phyloP scores from a whole-genome alignment of 2,888 invertebrate species.

The Entomobrya multifasciata region DNA sequence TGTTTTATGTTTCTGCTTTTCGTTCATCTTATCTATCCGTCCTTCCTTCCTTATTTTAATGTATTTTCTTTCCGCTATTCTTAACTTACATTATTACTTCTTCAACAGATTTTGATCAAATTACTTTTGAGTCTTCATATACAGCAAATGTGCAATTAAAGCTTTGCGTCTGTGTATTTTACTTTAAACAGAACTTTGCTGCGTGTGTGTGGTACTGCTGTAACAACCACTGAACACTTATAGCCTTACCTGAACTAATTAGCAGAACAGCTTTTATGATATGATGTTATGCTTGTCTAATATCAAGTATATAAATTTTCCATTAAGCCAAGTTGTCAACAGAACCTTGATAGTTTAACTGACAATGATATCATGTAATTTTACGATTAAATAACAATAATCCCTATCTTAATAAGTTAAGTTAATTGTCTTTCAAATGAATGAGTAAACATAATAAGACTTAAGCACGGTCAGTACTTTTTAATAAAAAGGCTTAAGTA shows the following conservation, averaged over 20 bases:
- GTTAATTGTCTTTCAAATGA: no score
- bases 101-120: not conserved
- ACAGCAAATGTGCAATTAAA: not conserved
- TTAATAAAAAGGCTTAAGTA: no score
- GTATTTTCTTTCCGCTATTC: constrained; percentile 34
- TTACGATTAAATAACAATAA: not conserved
- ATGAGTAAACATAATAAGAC: no score
- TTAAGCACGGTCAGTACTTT: no score
- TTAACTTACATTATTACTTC: not conserved
- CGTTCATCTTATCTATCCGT: constrained; percentile 49
- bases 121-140: not conserved
- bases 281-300: not conserved
- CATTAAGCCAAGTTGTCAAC: constrained; percentile 11
- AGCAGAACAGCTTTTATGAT: not conserved
- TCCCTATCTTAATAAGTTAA: no score
- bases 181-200: not conserved
- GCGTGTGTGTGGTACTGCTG: not conserved
- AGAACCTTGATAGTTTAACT: constrained; percentile 30
- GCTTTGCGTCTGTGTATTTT: no score
- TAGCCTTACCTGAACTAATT: constrained; percentile 20
- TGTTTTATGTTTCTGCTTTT: not conserved
- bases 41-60: constrained; percentile 61
- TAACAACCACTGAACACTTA: not conserved
- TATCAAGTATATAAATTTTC: not conserved
- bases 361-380: no score